Evolutionary conservation across 2,888 invertebrate species (phyloP), one percentile per base, ranked within the genome.

Genomic region (Frankliniella fusca): DNA sequence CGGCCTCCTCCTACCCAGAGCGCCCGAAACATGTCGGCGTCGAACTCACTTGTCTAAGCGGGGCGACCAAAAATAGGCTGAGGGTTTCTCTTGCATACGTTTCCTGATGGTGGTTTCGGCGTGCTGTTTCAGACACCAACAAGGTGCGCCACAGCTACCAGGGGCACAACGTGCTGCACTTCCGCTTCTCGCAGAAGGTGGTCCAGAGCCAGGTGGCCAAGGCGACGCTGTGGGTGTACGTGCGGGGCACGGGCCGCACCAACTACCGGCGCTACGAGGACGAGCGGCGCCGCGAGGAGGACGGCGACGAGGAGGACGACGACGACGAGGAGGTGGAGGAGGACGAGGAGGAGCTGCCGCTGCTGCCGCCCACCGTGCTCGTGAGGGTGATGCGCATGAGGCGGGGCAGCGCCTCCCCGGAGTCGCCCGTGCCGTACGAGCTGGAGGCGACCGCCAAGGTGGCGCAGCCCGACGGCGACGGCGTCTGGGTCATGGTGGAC

Each of bases 401-500:
- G 23, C 70, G 70, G 11, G 70, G 27, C 15, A 15, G 61, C 61
- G 61, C 61, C 61, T 20, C 61, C 85, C 85, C 87, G 54, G 88
- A 88, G 49, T 84, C 86, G 0, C 86, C 87, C 1, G 85, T 76
- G 23, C 70, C 85, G 1, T 84, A 86, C 27, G 84, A 86, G 38
- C 86, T 86, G 84, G 87, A 88, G n/a, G 85, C 86, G 27, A 86
- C 87, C 18, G 86, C 27, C 27, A 76, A 90, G 85, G 88, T 90
- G 84, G 88, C 88, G 65, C 88, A 90, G 83, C 89, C 90, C n/a
- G 86, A 91, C 86, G 88, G 90, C 11, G 90, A 89, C 7, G 93
- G 93, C 8, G 91, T 90, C 81, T 95, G 95, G 95, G 88, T 95
- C 84, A 92, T 92, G 85, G 89, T 95, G 81, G 94, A 95, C 86